phyloP scores from a whole-genome alignment of 2,113 vertebrate genomes.

The Thunnus maccoyii region DNA sequence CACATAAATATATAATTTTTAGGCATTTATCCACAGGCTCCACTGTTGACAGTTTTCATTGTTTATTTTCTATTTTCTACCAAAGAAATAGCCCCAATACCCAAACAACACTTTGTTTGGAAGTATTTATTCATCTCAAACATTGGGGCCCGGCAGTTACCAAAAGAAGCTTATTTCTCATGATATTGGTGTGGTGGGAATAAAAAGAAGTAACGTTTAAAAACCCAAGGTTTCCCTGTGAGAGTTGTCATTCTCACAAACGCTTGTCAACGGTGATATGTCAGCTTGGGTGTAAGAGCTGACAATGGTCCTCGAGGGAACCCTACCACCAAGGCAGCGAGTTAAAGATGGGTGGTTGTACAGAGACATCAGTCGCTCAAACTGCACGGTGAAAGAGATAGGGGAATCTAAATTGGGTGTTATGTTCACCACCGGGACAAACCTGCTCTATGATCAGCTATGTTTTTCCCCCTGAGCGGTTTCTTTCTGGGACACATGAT shows the following conservation, averaged over 20 bases:
- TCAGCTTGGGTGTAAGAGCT: conserved; percentile 17
- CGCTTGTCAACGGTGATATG: conserved; percentile 24
- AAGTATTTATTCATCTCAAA: not conserved
- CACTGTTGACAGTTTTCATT: conserved; percentile 3
- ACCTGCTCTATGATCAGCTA: not conserved
- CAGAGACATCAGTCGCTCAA: not conserved
- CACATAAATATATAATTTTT: too few species aligned
- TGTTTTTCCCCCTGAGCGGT: not conserved
- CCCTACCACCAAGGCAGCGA: conserved; percentile 2
- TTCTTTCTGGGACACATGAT: not conserved
- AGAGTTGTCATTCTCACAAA: conserved; percentile 41
- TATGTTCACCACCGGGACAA: conserved; percentile 4
- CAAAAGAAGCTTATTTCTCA: conserved; percentile 13
- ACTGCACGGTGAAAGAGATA: not conserved
- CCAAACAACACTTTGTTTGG: not conserved
- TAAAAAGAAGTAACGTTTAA: not conserved
- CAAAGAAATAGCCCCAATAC: conserved; percentile 7
- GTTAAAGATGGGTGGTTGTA: conserved; percentile 25
- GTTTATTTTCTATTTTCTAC: not conserved
- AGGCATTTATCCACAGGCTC: not conserved
- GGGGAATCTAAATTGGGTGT: not conserved
- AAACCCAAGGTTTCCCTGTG: conserved; percentile 9
- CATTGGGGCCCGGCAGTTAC: not conserved
- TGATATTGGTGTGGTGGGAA: not conserved
- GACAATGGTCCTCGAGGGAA: conserved; percentile 36